Evolutionary conservation across 2,113 vertebrate species (phyloP).

Genomic region (Capreolus pygargus): DNA sequence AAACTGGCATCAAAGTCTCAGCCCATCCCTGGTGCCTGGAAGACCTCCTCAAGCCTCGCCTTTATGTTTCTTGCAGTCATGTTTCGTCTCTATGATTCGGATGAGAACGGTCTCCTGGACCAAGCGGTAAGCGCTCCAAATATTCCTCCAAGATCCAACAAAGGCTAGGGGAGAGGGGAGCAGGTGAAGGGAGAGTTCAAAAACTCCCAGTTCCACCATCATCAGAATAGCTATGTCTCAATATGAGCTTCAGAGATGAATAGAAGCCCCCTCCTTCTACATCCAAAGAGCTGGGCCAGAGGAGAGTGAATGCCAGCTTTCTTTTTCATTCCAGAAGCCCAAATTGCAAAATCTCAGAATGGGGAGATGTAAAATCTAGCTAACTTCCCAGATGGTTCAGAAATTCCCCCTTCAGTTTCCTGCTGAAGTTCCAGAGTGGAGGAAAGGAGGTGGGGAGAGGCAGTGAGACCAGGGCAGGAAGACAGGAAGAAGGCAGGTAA

Average conservation of each 20-base stretch:
- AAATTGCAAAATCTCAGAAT: neutral
- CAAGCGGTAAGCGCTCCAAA: constrained; percentile 86
- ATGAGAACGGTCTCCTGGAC: constrained; percentile 94
- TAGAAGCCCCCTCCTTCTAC: neutral
- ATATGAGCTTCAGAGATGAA: neutral
- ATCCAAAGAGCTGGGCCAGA: neutral
- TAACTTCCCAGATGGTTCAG: neutral
- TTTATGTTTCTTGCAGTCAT: constrained; percentile 88
- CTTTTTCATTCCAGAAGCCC: neutral
- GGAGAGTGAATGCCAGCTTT: neutral
- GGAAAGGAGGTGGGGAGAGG: neutral
- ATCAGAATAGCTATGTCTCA: neutral
- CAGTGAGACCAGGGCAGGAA: neutral
- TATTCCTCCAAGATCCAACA: neutral
- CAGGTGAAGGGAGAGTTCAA: neutral
- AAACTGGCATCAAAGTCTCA: neutral
- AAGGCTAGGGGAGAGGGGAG: neutral
- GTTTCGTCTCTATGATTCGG: constrained; percentile 95
- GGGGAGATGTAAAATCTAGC: neutral
- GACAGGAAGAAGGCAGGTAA: neutral
- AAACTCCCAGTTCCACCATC: neutral
- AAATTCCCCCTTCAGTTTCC: neutral
- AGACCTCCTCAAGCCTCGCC: neutral
- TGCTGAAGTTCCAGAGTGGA: neutral
- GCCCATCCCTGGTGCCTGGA: neutral